A percentile compares a stretch with the other conserved stretches of the same genome.
Conservation (phyloP, 1,140 invertebrate species). For the Cydia splendana region DNA sequence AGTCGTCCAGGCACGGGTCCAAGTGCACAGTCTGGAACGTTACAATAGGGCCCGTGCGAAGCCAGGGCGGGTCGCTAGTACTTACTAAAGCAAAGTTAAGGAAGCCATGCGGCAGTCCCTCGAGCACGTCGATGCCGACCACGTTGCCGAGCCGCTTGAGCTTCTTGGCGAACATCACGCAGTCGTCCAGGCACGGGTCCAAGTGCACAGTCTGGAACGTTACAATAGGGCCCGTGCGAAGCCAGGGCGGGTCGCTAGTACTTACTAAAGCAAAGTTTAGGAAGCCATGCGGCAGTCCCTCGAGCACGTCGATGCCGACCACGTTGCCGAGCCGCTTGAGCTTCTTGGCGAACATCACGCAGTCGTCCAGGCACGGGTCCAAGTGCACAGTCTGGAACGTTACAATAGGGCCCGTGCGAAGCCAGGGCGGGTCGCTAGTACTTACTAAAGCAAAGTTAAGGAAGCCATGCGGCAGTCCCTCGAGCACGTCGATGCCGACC, state of each 20-base stretch:
- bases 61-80: too few relatives aligned
- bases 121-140: conserved; percentile 91
- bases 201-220: conserved; percentile 90
- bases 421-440: too few relatives aligned
- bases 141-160: conserved; percentile 87
- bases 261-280: conserved; percentile 92
- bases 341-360: conserved; percentile 95
- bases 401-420: too few relatives aligned
- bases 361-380: conserved; percentile 98
- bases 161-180: conserved; percentile 95
- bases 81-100: conserved; percentile 92
- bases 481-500: conserved; percentile 91
- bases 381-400: conserved; percentile 90
- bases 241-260: too few relatives aligned
- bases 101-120: conserved; percentile 98
- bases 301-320: conserved; percentile 91
- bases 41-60: too few relatives aligned
- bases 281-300: conserved; percentile 98
- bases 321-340: conserved; percentile 87
- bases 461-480: conserved; percentile 98
- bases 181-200: conserved; percentile 98
- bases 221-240: too few relatives aligned
- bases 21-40: conserved; percentile 90
- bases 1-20: conserved; percentile 98
- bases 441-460: conserved; percentile 92